Conservation (phyloP, 2,888 invertebrate genomes). For the Lacanobia wlatinum region DNA sequence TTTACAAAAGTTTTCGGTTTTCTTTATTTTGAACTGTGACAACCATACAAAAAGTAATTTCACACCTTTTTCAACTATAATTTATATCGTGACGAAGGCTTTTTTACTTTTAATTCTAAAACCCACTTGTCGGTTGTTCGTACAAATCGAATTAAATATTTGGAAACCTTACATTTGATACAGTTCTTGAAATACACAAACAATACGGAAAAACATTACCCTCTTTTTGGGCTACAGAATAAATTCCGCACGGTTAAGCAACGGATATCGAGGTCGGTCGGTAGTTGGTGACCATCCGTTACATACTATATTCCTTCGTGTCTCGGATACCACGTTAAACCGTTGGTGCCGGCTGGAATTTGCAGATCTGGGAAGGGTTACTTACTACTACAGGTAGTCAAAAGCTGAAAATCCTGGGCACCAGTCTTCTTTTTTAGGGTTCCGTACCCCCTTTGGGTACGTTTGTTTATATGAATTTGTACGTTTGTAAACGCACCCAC, state of each 20-base stretch:
- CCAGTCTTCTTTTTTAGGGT: not conserved
- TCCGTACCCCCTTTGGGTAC: too few species aligned
- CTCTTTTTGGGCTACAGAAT: not conserved
- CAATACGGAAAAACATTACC: not conserved
- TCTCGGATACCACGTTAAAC: not conserved
- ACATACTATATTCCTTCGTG: not conserved
- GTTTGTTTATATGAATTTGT: too few species aligned
- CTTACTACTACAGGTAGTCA: not conserved
- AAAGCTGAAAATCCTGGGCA: not conserved
- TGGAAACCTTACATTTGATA: constrained; percentile 21
- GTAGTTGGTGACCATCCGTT: not conserved
- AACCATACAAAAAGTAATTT: constrained; percentile 37
- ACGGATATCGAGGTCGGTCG: not conserved
- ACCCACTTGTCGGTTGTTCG: constrained; percentile 11
- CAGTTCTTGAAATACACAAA: constrained; percentile 6
- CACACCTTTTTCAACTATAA: constrained; percentile 44
- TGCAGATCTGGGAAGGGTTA: too few species aligned
- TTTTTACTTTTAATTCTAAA: constrained; percentile 35
- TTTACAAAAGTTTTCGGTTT: not conserved
- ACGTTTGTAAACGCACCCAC: too few species aligned
- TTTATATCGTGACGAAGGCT: constrained; percentile 18
- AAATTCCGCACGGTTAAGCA: not conserved
- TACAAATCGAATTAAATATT: constrained; percentile 44
- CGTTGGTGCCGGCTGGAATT: not conserved
- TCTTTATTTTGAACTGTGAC: constrained; percentile 10